phyloP scores from a whole-genome alignment of 1,140 invertebrate species.

The Calephelis virginiensis region DNA sequence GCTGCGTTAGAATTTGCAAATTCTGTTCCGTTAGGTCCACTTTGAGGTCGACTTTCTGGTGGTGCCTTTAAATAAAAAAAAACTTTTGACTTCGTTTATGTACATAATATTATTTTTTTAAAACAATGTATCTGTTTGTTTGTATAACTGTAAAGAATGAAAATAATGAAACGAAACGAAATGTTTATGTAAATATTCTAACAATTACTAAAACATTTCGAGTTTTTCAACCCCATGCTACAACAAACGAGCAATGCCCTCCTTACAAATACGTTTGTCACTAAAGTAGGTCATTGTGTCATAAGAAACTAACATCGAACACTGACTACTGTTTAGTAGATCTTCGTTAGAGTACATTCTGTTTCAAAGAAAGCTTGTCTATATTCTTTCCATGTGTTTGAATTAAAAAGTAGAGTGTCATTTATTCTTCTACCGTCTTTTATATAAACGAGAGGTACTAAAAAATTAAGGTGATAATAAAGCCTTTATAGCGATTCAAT shows the following conservation, averaged over 20 bases:
- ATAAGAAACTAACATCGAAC: background rate
- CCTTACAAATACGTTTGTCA: background rate
- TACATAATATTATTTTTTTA: background rate
- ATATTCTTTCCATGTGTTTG: too few species aligned
- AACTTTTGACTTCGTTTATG: background rate
- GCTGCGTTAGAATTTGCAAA: slow-evolving; percentile 32
- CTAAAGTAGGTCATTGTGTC: slow-evolving; percentile 3
- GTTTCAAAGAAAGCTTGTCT: background rate
- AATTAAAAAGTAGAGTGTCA: too few species aligned
- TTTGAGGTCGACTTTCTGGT: slow-evolving; percentile 49
- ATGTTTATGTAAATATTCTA: background rate
- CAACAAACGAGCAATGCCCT: slow-evolving; percentile 1
- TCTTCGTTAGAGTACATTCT: background rate
- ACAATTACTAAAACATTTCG: background rate
- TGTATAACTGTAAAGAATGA: background rate
- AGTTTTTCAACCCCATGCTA: background rate
- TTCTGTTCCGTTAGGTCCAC: slow-evolving; percentile 43
- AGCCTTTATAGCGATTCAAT: too few species aligned
- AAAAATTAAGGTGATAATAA: too few species aligned
- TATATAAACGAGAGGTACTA: too few species aligned
- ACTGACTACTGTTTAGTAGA: background rate
- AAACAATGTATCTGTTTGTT: background rate
- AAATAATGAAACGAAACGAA: background rate
- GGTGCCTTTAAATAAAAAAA: slow-evolving; percentile 53
- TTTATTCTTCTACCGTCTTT: too few species aligned